Base-by-base conservation (phyloP, 2,888 invertebrate genomes). In the Chymomyza procnemis region DNA sequence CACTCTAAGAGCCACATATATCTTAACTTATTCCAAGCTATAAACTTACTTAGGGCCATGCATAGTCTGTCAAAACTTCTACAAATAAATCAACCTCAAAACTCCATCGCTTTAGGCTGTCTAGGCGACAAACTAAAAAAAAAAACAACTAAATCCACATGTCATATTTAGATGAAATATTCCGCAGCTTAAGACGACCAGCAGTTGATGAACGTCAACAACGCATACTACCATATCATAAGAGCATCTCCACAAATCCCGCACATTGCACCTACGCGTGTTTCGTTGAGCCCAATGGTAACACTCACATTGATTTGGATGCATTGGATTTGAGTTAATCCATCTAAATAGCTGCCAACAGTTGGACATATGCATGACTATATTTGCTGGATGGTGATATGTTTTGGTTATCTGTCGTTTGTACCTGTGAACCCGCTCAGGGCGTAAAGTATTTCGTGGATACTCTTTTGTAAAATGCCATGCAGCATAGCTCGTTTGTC, bases 301-400 rank as follows among this genome's bases (percentile, higher is more conserved):
- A 79, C 74, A 85, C 78, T 84, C 80, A 86, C 87, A 81, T 80
- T 79, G 85, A 66, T 75, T 84, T 81, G 64, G 66, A 65, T 73
- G 85, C 85, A 71, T 69, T 54, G 81, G 79, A 66, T 61, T 82
- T 71, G 71, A 73, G 80, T 76, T 85, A 87, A 81, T 81, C 87
- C 80, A 73, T 81, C 85, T 87, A 85, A 81, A 87, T 81, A 82
- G 85, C 87, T 81, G 81, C 77, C 85, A 81, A 87, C 81, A 85
- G 85, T 62, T 74, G 75, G 73, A 74, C 82, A 87, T 66, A 79
- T 74, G 66, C 77, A 85, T 69, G 75, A 82, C 85, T 81, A 78
- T 87, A 82, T 82, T 81, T 81, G 75, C 61, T 58, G 34, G 67
- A 71, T 68, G 56, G 56, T 48, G 64, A 62, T 55, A 50, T 59